phyloP scores from a whole-genome alignment of 2,888 invertebrate species.

The Oegoconia quadripuncta region DNA sequence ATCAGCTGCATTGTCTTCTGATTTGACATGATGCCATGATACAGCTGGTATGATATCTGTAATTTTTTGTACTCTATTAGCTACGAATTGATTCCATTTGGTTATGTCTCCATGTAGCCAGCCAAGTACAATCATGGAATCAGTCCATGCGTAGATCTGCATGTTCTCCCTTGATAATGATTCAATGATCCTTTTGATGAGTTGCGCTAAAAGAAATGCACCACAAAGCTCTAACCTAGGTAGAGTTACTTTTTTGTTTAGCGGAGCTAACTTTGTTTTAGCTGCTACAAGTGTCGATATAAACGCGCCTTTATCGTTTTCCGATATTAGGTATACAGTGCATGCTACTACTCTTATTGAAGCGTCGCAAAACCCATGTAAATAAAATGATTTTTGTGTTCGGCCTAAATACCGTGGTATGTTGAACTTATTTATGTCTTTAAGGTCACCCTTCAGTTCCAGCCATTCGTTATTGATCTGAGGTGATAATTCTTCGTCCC shows the following conservation, averaged over 20 bases:
- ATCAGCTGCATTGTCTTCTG: too few species aligned
- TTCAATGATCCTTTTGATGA: not conserved
- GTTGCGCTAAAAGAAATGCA: not conserved
- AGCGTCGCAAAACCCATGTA: conserved; percentile 2
- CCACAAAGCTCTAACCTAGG: not conserved
- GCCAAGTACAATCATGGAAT: too few species aligned
- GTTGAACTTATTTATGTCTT: not conserved
- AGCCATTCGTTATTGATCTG: not conserved
- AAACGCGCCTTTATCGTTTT: not conserved
- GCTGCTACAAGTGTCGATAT: not conserved
- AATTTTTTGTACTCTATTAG: too few species aligned
- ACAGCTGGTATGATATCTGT: too few species aligned
- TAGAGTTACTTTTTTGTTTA: not conserved
- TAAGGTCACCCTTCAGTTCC: not conserved
- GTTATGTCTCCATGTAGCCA: too few species aligned
- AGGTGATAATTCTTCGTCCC: not conserved
- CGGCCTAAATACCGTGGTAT: not conserved
- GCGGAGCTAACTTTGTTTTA: too few species aligned
- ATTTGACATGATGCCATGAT: too few species aligned
- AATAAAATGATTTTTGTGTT: not conserved
- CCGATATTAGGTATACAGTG: not conserved
- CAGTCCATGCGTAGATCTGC: too few species aligned
- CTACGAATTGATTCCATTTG: too few species aligned
- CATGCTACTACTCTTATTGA: not conserved
- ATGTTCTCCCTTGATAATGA: too few species aligned